These are phyloP conservation scores for Formica exsecta DNA, from an alignment of 1,140 invertebrate genomes.

Conservation along the genomic window DNA sequence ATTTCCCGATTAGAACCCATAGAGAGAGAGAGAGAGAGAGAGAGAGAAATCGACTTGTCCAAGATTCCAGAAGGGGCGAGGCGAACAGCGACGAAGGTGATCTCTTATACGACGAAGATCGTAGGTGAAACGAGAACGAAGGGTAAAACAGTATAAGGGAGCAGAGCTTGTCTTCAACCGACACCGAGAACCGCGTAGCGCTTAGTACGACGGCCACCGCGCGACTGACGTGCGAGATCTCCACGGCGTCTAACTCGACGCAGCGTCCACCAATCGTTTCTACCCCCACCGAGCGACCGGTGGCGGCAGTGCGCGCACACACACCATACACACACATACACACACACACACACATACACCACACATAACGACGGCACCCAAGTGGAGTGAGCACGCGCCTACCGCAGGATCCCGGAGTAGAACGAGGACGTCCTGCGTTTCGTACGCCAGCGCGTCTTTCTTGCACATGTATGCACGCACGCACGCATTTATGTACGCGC, in stretches of 20 bases:
- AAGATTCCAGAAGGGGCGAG: neutral
- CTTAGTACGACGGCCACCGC: slow-evolving; percentile 81
- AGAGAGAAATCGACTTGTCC: neutral
- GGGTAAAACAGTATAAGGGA: neutral
- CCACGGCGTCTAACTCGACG: slow-evolving; percentile 83
- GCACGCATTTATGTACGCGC: neutral
- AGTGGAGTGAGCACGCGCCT: slow-evolving; percentile 70
- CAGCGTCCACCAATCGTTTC: slow-evolving; percentile 83
- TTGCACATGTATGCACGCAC: neutral
- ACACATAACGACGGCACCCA: slow-evolving; percentile 37
- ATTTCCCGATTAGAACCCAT: slow-evolving; percentile 1
- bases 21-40: neutral
- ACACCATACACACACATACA: too few relatives aligned
- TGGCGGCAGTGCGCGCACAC: slow-evolving; percentile 66
- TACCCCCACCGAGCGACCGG: slow-evolving; percentile 77
- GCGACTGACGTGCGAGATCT: slow-evolving; percentile 84
- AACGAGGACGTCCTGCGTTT: slow-evolving; percentile 58
- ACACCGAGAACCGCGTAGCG: slow-evolving; percentile 60
- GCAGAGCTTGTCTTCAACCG: neutral
- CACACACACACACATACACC: neutral
- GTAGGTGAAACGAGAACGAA: neutral
- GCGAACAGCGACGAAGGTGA: neutral
- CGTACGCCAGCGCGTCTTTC: slow-evolving; percentile 46
- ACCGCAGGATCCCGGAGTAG: slow-evolving; percentile 48
- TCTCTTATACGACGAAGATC: too few relatives aligned